Conservation (phyloP, 2,888 invertebrate species). For the Galeopsomyia nigrocyanea region DNA sequence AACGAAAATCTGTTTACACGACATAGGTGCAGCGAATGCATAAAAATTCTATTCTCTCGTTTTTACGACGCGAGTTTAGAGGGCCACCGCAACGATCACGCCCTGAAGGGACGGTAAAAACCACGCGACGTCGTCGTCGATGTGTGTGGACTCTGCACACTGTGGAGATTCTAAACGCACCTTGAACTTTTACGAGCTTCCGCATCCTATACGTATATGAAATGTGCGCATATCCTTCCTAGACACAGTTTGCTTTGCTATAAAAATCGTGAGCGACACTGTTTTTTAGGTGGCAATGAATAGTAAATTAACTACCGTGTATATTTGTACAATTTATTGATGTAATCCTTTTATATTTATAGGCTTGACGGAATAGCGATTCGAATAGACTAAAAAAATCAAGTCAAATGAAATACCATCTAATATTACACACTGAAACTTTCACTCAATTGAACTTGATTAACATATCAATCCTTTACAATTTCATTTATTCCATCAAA, state of each 20-base stretch:
- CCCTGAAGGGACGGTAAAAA: constrained; percentile 26
- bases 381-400: no score
- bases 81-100: constrained; percentile 4
- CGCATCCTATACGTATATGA: constrained; percentile 12
- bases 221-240: not conserved
- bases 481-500: no score
- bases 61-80: constrained; percentile 16
- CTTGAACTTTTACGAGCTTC: constrained; percentile 31
- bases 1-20: constrained; percentile 16
- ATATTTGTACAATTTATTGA: no score
- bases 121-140: not conserved
- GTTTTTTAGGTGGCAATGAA: constrained; percentile 14
- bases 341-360: no score
- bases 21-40: constrained; percentile 10
- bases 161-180: constrained; percentile 20
- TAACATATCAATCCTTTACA: no score
- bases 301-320: constrained; percentile 3
- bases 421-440: no score
- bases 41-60: constrained; percentile 15
- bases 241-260: not conserved
- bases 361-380: no score
- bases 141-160: no score
- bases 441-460: no score
- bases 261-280: constrained; percentile 19
- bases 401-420: no score